Evolutionary conservation across 2,113 vertebrate genomes (phyloP).

Genomic region (Megatriorchis doriae): DNA sequence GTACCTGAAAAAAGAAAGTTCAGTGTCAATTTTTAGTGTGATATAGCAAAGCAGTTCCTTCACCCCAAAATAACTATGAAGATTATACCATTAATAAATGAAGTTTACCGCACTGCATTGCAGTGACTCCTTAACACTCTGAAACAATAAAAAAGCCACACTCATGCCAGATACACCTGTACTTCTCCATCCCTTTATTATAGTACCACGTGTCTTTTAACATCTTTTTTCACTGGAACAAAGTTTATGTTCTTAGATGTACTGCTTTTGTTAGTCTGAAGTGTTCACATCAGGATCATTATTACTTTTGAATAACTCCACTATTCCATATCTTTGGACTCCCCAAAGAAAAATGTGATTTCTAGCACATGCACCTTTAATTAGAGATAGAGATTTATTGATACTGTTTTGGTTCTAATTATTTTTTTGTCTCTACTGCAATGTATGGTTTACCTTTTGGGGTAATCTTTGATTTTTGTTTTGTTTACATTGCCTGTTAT

Average conservation of each 20-base stretch:
- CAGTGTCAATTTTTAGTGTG: not conserved
- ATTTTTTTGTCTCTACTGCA: not conserved
- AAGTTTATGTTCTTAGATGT: not conserved
- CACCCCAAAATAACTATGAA: not conserved
- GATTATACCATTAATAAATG: not conserved
- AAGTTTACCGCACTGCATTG: not conserved
- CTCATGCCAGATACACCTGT: not conserved
- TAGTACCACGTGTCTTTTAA: not conserved
- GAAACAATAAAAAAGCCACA: not conserved
- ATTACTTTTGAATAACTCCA: not conserved
- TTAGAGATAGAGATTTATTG: not conserved
- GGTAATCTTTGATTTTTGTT: not conserved
- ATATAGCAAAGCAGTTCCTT: not conserved
- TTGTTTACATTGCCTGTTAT: not conserved
- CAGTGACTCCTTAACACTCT: not conserved
- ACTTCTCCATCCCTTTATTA: not conserved
- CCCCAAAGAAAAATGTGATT: not conserved
- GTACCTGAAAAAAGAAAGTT: not conserved
- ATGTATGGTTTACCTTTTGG: not conserved
- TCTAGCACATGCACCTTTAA: not conserved
- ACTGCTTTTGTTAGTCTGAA: not conserved
- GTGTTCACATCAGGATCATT: not conserved
- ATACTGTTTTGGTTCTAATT: not conserved
- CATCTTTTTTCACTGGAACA: not conserved
- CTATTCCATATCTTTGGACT: not conserved